Evolutionary conservation across 2,797 vertebrate species (phyloP).

Genomic region (Cirrhinus molitorella): DNA sequence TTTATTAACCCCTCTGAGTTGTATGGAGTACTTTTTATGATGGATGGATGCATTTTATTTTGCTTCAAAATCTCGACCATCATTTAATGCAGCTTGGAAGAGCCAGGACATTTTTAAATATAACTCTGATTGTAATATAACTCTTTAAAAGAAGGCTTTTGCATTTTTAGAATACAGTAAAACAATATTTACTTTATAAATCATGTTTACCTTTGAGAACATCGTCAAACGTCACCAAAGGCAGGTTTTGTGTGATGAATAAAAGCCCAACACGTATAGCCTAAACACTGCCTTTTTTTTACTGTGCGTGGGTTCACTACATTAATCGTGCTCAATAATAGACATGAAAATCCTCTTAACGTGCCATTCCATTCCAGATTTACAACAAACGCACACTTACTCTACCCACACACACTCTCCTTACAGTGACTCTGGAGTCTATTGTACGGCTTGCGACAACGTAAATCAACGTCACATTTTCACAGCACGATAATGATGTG

Average conservation of each 20-base stretch:
- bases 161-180: not conserved
- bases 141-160: no score
- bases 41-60: no score
- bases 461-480: not conserved
- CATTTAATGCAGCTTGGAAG: no score
- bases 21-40: no score
- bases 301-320: conserved; percentile 12
- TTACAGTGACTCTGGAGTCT: conserved; percentile 1
- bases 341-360: conserved; percentile 51
- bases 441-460: not conserved
- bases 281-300: conserved; percentile 13
- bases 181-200: not conserved
- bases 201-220: conserved; percentile 8
- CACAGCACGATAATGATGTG: not conserved
- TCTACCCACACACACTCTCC: not conserved
- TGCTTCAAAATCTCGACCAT: no score
- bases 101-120: no score
- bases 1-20: no score
- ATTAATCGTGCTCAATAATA: conserved; percentile 49
- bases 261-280: not conserved
- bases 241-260: conserved; percentile 4
- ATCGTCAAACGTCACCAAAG: not conserved
- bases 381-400: conserved; percentile 27
- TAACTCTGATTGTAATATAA: no score
- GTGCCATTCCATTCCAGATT: conserved; percentile 41